A percentile compares a stretch with the other conserved stretches of the same genome.
Conservation (phyloP, 1,140 invertebrate genomes). For the Penaeus indicus region DNA sequence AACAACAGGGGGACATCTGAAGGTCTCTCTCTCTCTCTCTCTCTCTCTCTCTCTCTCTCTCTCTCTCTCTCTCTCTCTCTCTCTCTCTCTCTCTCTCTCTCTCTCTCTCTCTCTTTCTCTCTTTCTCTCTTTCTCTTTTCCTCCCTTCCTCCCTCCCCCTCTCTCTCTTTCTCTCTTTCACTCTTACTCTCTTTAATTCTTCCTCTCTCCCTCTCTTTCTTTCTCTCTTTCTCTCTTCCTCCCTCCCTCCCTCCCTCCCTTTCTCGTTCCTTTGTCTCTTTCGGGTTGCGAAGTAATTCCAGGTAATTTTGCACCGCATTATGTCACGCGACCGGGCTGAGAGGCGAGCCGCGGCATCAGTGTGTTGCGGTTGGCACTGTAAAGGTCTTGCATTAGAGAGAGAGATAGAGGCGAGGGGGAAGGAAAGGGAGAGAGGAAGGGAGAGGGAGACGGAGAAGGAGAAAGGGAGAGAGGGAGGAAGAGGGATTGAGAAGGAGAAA, state of each 20-base stretch:
- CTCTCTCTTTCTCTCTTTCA: no score
- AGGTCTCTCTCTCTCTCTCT: no score
- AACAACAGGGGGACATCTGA: no score
- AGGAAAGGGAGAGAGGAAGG: background rate
- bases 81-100: no score
- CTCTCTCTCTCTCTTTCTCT: no score
- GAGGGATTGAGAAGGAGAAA: background rate
- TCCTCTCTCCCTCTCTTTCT: slow-evolving; percentile 5
- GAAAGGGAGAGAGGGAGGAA: slow-evolving; percentile 16
- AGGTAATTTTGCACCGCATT: background rate
- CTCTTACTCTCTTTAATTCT: background rate
- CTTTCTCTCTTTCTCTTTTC: no score
- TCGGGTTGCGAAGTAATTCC: background rate
- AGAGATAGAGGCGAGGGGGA: slow-evolving; percentile 11
- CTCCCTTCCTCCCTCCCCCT: no score
- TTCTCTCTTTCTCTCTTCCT: slow-evolving; percentile 11
- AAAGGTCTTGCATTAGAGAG: background rate
- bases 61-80: no score
- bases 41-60: no score
- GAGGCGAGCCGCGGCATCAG: background rate
- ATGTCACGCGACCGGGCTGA: background rate
- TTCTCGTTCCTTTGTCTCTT: background rate
- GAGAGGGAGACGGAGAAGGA: background rate
- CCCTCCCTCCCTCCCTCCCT: background rate
- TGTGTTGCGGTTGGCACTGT: background rate